These are phyloP conservation scores for Trichoplusia ni DNA, from an alignment of 1,140 invertebrate species.

Conservation along the genomic window DNA sequence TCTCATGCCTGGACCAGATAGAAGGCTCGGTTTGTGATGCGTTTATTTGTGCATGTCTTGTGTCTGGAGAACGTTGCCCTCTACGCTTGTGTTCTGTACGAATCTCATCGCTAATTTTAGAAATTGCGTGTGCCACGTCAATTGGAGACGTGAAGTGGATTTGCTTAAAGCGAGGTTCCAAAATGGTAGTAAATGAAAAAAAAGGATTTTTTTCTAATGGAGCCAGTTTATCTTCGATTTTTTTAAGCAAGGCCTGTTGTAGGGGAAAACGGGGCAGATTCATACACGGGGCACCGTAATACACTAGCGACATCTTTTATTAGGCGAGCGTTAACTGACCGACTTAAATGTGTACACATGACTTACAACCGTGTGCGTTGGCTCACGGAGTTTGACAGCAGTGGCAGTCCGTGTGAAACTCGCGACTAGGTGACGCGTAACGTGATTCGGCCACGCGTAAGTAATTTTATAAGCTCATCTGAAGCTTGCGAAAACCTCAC, in stretches of 20 bases:
- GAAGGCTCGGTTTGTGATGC: no score
- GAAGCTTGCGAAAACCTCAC: no score
- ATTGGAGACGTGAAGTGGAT: conserved; percentile 46
- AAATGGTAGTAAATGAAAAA: conserved; percentile 51
- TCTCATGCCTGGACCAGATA: conserved; percentile 39
- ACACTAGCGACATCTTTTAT: neutral
- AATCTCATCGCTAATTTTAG: conserved; percentile 32
- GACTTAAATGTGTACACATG: neutral
- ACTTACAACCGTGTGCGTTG: neutral
- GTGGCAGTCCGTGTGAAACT: neutral
- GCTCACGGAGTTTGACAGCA: neutral
- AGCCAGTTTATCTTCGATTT: conserved; percentile 38
- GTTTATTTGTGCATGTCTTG: neutral
- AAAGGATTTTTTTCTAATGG: conserved; percentile 38
- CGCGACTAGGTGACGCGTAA: neutral
- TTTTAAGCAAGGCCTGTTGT: conserved; percentile 39
- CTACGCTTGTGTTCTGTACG: conserved; percentile 39
- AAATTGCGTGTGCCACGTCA: conserved; percentile 42
- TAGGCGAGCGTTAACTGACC: neutral
- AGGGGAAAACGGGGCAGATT: no score
- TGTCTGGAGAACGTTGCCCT: conserved; percentile 38
- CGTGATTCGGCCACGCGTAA: neutral
- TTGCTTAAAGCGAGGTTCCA: conserved; percentile 64
- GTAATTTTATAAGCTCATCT: neutral
- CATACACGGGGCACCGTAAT: no score